Base-by-base conservation (phyloP, 2,888 invertebrate species). In the Dicyrtomina minuta region DNA sequence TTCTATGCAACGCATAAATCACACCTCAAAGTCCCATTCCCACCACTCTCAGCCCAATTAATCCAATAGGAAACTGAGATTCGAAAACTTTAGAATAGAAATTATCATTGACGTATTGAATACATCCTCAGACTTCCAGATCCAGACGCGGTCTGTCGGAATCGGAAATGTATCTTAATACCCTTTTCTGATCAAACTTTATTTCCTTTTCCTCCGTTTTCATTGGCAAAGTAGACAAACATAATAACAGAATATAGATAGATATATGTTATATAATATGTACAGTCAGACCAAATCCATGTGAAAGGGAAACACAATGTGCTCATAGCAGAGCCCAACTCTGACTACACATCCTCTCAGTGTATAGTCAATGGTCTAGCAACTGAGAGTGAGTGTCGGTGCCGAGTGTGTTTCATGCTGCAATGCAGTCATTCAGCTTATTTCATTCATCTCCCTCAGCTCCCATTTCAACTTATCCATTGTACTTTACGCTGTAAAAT, bases 381-480 rank as follows among this genome's bases (percentile, higher is more conserved):
- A 39, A 2, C 41, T 17, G 51, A 20, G 10, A 22, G 20, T 33
- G 33, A 8, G 33, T 3, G 33, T 33, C 4, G 8, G 33, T 33
- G 33, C 33, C 33, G 33, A 33, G 33, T 33, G 33, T 33, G 33
- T 33, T 33, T 33, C 33, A 33, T 60, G 10, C 51, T 64, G 64
- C 64, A 64, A 33, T 64, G 64, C 64, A 64, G 64, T 64, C 51
- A 41, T 64, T 51, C 43, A 51, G 22, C 51, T 2, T 3, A 51
- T 20, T 33, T 51, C 39, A 51, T 51, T 51, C 22, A 27, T 53
- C 51, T 64, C 51, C 64, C 51, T 51, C 53, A 41, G 39, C 51
- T 64, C 64, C 53, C 51, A 64, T 51, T 64, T 51, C 33, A 51
- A 51, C 44, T 20, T 20, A 41, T 17, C 41, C 59, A 59, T n/a